phyloP scores from a whole-genome alignment of 2,113 vertebrate species.

The Desmodus rotundus region DNA sequence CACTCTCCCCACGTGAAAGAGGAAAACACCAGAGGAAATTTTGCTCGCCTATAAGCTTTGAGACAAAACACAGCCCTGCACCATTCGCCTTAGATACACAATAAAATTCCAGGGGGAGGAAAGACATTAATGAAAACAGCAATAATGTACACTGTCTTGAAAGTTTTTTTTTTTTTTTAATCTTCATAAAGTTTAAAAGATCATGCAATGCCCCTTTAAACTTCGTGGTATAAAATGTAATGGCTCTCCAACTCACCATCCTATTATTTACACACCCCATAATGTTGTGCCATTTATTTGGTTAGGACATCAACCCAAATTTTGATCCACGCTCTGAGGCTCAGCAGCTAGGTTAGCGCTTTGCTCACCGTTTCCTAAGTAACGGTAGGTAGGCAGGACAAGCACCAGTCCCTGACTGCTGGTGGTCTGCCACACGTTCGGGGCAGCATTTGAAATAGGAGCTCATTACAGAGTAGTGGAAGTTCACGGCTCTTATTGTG shows the following conservation, averaged over 20 bases:
- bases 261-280: background rate
- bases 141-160: background rate
- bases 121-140: background rate
- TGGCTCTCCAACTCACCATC: background rate
- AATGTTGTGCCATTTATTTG: background rate
- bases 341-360: background rate
- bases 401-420: constrained; percentile 10
- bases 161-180: background rate
- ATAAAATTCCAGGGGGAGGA: background rate
- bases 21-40: background rate
- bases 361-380: background rate
- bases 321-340: background rate
- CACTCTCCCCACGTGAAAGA: background rate
- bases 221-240: background rate
- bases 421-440: constrained; percentile 42
- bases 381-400: background rate
- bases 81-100: background rate
- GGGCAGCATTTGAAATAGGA: constrained; percentile 58
- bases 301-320: background rate
- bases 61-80: background rate
- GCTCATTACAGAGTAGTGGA: constrained; percentile 43
- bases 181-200: background rate
- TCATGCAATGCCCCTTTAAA: background rate
- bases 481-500: constrained; percentile 28
- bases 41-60: background rate